These are phyloP conservation scores for Phymanthus crucifer DNA, from an alignment of 92 coral and sea anemone species.

Conservation along the genomic window DNA sequence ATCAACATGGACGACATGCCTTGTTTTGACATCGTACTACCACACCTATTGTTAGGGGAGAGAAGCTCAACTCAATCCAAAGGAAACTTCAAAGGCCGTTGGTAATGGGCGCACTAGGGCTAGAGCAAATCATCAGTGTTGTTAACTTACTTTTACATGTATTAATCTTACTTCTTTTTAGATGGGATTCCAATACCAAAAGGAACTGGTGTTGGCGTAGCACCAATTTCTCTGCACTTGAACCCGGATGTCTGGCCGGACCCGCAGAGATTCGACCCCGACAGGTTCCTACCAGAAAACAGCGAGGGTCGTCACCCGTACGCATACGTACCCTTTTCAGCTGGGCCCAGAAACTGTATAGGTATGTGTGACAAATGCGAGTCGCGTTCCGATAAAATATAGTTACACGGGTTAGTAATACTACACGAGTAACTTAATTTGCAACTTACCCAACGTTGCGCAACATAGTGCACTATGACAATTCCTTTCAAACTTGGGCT, in stretches of 20 bases:
- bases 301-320: conserved; percentile 72
- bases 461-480: no score
- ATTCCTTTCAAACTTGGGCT: no score
- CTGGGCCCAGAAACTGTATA: conserved; percentile 84
- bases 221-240: conserved; percentile 60
- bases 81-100: no score
- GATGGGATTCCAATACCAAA: conserved; percentile 66
- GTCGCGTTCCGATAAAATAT: no score
- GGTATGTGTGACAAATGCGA: conserved; percentile 47
- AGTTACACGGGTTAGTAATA: no score
- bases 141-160: not conserved
- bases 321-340: conserved; percentile 83
- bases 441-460: no score
- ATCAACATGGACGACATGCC: no score
- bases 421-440: not conserved
- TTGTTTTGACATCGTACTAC: no score
- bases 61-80: no score
- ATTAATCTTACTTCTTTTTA: not conserved
- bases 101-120: no score
- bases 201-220: conserved; percentile 51
- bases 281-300: conserved; percentile 74
- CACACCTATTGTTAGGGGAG: no score
- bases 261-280: conserved; percentile 74
- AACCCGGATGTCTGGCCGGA: conserved; percentile 77
- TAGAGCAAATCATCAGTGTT: no score